Base-by-base conservation (phyloP, 2,113 vertebrate genomes). In the Barbus barbus region DNA sequence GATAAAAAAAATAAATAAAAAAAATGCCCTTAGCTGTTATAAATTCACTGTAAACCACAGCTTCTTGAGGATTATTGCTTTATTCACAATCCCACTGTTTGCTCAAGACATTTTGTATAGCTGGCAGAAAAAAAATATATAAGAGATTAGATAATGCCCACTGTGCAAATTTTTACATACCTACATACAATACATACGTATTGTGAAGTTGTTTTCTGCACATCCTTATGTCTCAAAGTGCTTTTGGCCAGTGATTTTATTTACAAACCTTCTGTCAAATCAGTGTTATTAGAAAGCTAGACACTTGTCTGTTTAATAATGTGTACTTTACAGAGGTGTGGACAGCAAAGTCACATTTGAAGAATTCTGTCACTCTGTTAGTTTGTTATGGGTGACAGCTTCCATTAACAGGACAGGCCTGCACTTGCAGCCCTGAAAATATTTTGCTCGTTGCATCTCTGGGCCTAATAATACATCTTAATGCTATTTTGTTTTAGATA, bases 351-450 rank as follows among this genome's bases (percentile, higher is more conserved):
- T 67, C 56, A 78, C 72, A 67, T 26, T 65, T 76, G 8, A 86
- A 82, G 71, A 81, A 69, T 81, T 76, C 65, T 81, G 22, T 67
- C 41, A 24, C 56, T 56, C 31, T 22, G 75, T 76, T 51, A 51
- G 11, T 22, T 46, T 2, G 11, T 26, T 9, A 75, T 12, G 26
- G 38, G 26, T 20, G 60, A 80, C 60, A 67, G 60, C 78, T 46
- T 46, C 16, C 44, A 81, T 77, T 24, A 72, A 18, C n/a, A 63
- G 78, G 60, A 87, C 86, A 14, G 41, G 85, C 31, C 44, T 31
- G 2, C 26, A 44, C 85, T 20, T 46, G 77, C 26, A 58, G 26
- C 31, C 22, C 20, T n/a, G 12, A n/a, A 65, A 13, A 80, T 80
- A n/a, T 65, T 31, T 48, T 2, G n/a, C 41, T 31, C 78, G 22